Evolutionary conservation across 2,797 vertebrate genomes (phyloP).

Genomic region (Hoplostethus mediterraneus): DNA sequence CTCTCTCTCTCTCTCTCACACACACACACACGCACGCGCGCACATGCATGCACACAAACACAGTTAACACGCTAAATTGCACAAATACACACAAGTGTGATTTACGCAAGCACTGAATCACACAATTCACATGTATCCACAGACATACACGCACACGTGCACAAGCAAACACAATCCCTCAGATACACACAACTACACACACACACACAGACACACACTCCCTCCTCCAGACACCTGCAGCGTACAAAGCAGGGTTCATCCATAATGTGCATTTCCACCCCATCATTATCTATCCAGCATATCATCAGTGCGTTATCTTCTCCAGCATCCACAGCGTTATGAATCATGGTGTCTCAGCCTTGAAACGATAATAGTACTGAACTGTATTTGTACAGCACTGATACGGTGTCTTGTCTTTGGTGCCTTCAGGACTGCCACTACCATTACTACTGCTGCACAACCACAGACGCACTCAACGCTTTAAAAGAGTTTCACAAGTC

Average conservation of each 20-base stretch:
- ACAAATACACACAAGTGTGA: background rate
- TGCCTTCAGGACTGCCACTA: too few species aligned
- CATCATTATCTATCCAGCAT: slow-evolving; percentile 26
- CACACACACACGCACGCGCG: background rate
- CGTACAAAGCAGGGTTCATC: slow-evolving; percentile 2
- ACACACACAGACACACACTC: background rate
- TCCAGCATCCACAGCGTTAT: slow-evolving; percentile 1
- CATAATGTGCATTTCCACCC: slow-evolving; percentile 13
- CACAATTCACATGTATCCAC: background rate
- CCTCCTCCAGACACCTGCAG: slow-evolving; percentile 28
- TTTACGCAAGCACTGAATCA: background rate
- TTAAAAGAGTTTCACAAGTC: too few species aligned
- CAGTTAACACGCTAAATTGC: background rate
- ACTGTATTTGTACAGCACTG: background rate
- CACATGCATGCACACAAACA: background rate
- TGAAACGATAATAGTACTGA: background rate
- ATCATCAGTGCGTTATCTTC: slow-evolving; percentile 20
- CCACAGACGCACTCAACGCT: too few species aligned
- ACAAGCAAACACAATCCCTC: too few species aligned
- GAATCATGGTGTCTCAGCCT: slow-evolving; percentile 8
- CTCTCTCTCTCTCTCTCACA: too few species aligned
- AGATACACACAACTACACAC: background rate
- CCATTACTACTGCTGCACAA: too few species aligned
- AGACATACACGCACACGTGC: background rate
- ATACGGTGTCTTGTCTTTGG: too few species aligned